Evolutionary conservation across 2,797 vertebrate species (phyloP).

Genomic region (Alfaro cultratus): DNA sequence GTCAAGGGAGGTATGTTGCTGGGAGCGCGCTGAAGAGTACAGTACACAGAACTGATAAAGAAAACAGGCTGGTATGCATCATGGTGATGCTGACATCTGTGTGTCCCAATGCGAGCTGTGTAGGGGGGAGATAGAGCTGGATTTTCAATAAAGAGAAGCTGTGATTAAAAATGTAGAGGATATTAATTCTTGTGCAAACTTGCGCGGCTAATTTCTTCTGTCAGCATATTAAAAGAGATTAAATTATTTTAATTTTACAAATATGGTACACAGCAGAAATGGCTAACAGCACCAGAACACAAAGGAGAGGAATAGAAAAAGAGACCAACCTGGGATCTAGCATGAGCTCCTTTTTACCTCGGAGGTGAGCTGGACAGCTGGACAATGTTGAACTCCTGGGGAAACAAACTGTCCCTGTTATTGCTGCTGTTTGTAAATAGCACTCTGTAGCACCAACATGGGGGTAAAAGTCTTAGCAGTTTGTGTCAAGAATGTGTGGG

Average conservation of each 20-base stretch:
- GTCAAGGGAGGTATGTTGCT: conserved; percentile 74
- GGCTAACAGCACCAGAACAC: conserved; percentile 24
- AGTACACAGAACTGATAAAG: conserved; percentile 67
- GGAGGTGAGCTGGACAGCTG: conserved; percentile 32
- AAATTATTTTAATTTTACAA: conserved; percentile 41
- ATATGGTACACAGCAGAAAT: conserved; percentile 13
- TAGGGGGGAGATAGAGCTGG: conserved; percentile 7
- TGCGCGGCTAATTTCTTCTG: conserved; percentile 34
- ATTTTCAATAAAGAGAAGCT: conserved; percentile 36
- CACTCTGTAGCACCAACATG: background rate
- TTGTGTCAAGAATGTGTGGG: background rate
- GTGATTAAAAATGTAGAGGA: conserved; percentile 46
- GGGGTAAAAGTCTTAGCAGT: background rate
- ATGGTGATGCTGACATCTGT: conserved; percentile 58
- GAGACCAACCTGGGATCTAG: conserved; percentile 53
- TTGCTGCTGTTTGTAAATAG: background rate
- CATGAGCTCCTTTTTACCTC: conserved; percentile 43
- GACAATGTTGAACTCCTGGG: conserved; percentile 18
- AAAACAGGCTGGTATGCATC: conserved; percentile 64
- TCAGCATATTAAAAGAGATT: conserved; percentile 30
- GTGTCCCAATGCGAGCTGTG: conserved; percentile 44
- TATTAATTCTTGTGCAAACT: conserved; percentile 52
- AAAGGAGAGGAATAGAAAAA: conserved; percentile 39
- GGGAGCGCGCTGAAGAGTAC: conserved; percentile 64
- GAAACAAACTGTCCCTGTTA: background rate